A percentile compares a stretch with the other conserved stretches of the same genome.
These are phyloP conservation scores for Cheilosia variabilis DNA, from an alignment of 2,888 invertebrate genomes.

Conservation along the genomic window DNA sequence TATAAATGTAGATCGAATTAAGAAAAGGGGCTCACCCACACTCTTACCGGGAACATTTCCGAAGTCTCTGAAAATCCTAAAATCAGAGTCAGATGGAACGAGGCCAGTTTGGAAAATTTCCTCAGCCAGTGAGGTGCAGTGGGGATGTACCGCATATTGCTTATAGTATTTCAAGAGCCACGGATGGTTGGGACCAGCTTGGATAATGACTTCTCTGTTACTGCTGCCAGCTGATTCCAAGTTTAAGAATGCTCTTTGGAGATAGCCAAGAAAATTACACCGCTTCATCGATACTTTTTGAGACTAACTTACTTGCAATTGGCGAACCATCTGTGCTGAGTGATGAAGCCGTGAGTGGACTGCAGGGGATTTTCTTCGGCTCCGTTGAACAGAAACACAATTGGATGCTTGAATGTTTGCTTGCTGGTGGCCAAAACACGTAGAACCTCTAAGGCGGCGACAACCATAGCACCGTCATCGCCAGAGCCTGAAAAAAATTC, in stretches of 20 bases:
- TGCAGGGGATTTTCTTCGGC: constrained; percentile 88
- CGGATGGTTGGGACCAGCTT: constrained; percentile 90
- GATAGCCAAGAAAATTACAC: too few relatives aligned
- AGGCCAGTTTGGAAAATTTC: constrained; percentile 88
- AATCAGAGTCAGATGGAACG: constrained; percentile 89
- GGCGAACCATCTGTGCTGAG: constrained; percentile 91
- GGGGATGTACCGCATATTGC: constrained; percentile 85
- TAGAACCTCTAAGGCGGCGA: constrained; percentile 87
- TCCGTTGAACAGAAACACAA: constrained; percentile 88
- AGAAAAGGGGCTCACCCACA: neutral
- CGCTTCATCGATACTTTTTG: neutral
- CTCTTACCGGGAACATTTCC: constrained; percentile 86
- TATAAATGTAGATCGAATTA: neutral
- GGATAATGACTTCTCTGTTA: constrained; percentile 95
- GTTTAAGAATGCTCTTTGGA: constrained; percentile 90
- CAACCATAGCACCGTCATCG: constrained; percentile 87
- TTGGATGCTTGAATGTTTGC: constrained; percentile 84
- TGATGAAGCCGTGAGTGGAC: constrained; percentile 88
- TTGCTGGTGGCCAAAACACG: constrained; percentile 82
- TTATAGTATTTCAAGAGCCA: constrained; percentile 86
- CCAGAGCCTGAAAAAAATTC: constrained; percentile 86
- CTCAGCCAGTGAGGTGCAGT: constrained; percentile 85
- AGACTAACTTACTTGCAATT: constrained; percentile 84
- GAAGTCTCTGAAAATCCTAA: constrained; percentile 87
- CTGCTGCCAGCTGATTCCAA: constrained; percentile 96